Evolutionary conservation across 1,140 invertebrate species (phyloP).

Genomic region (Halyomorpha halys): DNA sequence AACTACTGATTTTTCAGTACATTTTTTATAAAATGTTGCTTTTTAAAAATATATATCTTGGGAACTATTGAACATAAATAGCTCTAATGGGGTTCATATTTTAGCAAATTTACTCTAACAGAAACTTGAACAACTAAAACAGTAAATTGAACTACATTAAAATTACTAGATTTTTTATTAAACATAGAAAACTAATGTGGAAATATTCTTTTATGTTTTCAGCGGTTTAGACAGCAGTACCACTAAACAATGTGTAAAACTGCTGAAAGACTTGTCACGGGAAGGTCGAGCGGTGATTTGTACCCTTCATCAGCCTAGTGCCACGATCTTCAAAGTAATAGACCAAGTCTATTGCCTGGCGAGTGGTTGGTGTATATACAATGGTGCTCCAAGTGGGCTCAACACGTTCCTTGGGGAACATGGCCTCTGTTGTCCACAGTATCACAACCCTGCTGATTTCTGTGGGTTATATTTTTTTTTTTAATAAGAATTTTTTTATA

Average conservation of each 20-base stretch:
- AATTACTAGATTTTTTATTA: too few species aligned
- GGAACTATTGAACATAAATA: too few species aligned
- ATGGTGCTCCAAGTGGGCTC: conserved; percentile 66
- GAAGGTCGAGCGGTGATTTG: conserved; percentile 71
- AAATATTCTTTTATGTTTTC: not conserved
- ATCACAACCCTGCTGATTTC: conserved; percentile 94
- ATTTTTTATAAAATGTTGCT: too few species aligned
- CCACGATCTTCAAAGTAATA: conserved; percentile 89
- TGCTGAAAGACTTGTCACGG: conserved; percentile 64
- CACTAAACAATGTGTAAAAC: conserved; percentile 79
- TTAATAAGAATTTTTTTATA: not conserved
- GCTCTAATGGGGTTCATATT: too few species aligned
- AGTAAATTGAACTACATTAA: too few species aligned
- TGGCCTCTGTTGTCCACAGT: conserved; percentile 77
- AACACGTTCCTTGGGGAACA: conserved; percentile 77
- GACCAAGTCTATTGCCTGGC: conserved; percentile 83
- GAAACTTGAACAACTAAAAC: too few species aligned
- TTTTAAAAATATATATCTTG: too few species aligned
- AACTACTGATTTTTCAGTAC: too few species aligned
- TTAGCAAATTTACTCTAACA: too few species aligned
- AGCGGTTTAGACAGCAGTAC: conserved; percentile 82
- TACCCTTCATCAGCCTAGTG: conserved; percentile 92
- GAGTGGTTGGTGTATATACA: conserved; percentile 85
- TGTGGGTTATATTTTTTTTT: conserved; percentile 42
- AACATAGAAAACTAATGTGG: too few species aligned